These are phyloP conservation scores for Helicolenus hilgendorfi DNA, from an alignment of 2,797 vertebrate genomes.

Conservation along the genomic window DNA sequence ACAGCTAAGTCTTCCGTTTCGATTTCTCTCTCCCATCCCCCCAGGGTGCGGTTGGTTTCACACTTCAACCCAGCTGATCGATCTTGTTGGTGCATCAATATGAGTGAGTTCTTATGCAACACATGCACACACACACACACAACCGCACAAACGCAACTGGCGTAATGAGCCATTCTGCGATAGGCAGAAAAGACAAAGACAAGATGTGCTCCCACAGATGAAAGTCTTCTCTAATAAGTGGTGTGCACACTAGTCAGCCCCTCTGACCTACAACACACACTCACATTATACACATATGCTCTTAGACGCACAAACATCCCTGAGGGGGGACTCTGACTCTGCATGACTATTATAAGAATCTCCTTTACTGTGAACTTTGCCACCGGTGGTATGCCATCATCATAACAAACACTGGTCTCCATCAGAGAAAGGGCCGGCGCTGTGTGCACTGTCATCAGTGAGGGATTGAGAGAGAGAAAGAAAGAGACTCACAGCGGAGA, in stretches of 20 bases:
- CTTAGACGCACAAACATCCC: background rate
- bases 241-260: slow-evolving; percentile 18
- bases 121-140: background rate
- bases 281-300: background rate
- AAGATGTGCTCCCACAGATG: slow-evolving; percentile 53
- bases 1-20: background rate
- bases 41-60: slow-evolving; percentile 37
- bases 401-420: slow-evolving; percentile 55
- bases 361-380: slow-evolving; percentile 61
- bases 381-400: slow-evolving; percentile 44
- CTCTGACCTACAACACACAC: slow-evolving; percentile 3
- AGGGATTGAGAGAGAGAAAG: slow-evolving; percentile 16
- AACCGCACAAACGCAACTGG: background rate
- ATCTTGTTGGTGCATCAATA: slow-evolving; percentile 62
- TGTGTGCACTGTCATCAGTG: slow-evolving; percentile 17
- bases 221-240: slow-evolving; percentile 52
- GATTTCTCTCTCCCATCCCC: background rate
- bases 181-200: slow-evolving; percentile 62
- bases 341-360: slow-evolving; percentile 42
- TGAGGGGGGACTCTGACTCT: background rate
- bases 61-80: slow-evolving; percentile 46
- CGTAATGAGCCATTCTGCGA: slow-evolving; percentile 62
- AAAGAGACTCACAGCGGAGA: background rate
- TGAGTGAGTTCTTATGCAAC: slow-evolving; percentile 30
- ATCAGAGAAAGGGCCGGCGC: slow-evolving; percentile 17